phyloP scores from a whole-genome alignment of 2,797 vertebrate species.

The Sebastes iracundus region DNA sequence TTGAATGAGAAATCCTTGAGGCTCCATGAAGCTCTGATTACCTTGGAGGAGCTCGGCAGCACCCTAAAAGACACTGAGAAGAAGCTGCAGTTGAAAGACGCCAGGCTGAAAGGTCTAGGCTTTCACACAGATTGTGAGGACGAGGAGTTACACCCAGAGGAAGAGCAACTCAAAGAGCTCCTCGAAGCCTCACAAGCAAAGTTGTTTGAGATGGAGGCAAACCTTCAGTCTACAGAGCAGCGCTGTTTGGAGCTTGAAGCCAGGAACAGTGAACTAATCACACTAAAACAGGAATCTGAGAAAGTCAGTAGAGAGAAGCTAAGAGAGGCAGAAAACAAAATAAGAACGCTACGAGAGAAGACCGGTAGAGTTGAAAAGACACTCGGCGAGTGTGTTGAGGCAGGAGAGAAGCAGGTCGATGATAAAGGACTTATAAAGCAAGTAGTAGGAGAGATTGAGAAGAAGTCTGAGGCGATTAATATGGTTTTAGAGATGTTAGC shows the following conservation, averaged over 20 bases:
- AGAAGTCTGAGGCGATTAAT: conserved; percentile 75
- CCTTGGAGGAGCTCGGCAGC: conserved; percentile 80
- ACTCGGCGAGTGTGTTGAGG: conserved; percentile 34
- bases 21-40: conserved; percentile 84
- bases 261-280: conserved; percentile 68
- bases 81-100: conserved; percentile 85
- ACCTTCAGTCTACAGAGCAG: conserved; percentile 64
- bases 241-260: conserved; percentile 70
- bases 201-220: conserved; percentile 68
- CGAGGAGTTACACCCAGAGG: conserved; percentile 59
- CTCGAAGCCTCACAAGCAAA: conserved; percentile 70
- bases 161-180: conserved; percentile 66
- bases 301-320: conserved; percentile 57
- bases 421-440: conserved; percentile 68
- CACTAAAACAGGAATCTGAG: conserved; percentile 67
- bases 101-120: conserved; percentile 83
- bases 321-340: conserved; percentile 69
- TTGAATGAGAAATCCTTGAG: conserved; percentile 82
- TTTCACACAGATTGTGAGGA: conserved; percentile 75
- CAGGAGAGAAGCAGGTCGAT: conserved; percentile 58
- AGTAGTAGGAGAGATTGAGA: conserved; percentile 77
- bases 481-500: conserved; percentile 77
- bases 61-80: conserved; percentile 84
- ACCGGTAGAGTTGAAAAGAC: conserved; percentile 43
- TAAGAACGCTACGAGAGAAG: conserved; percentile 58